These are phyloP conservation scores for Heliconius sara DNA, from an alignment of 2,888 invertebrate species.

Conservation along the genomic window DNA sequence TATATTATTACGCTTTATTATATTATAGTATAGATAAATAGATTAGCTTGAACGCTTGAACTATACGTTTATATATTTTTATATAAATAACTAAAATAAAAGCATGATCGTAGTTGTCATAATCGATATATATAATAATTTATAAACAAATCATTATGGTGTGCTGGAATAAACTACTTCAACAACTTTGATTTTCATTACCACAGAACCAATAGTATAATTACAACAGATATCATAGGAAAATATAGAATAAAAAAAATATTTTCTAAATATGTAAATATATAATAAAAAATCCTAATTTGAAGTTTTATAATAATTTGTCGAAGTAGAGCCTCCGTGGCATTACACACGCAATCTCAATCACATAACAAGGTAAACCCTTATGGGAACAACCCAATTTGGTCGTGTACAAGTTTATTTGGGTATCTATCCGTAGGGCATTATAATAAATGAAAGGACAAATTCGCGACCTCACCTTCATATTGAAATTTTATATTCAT, in stretches of 20 bases:
- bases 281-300: conserved; percentile 43
- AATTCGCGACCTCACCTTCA: conserved; percentile 69
- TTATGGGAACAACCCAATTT: conserved; percentile 77
- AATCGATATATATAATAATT: too few relatives aligned
- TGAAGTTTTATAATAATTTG: conserved; percentile 56
- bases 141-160: too few relatives aligned
- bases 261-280: conserved; percentile 2
- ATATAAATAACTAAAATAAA: too few relatives aligned
- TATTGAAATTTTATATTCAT: conserved; percentile 68
- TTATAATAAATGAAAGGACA: conserved; percentile 73
- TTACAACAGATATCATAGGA: neutral
- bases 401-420: conserved; percentile 79
- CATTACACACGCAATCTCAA: conserved; percentile 70
- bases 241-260: neutral
- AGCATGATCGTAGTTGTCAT: too few relatives aligned
- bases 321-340: conserved; percentile 59
- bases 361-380: conserved; percentile 73
- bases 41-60: too few relatives aligned
- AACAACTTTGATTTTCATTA: too few relatives aligned
- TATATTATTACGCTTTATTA: too few relatives aligned
- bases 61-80: too few relatives aligned
- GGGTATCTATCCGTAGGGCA: conserved; percentile 74
- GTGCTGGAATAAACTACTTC: too few relatives aligned
- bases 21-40: too few relatives aligned
- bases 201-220: neutral